These are phyloP conservation scores for Enteromius argenteus DNA, from an alignment of 2,797 vertebrate species.

Conservation along the genomic window DNA sequence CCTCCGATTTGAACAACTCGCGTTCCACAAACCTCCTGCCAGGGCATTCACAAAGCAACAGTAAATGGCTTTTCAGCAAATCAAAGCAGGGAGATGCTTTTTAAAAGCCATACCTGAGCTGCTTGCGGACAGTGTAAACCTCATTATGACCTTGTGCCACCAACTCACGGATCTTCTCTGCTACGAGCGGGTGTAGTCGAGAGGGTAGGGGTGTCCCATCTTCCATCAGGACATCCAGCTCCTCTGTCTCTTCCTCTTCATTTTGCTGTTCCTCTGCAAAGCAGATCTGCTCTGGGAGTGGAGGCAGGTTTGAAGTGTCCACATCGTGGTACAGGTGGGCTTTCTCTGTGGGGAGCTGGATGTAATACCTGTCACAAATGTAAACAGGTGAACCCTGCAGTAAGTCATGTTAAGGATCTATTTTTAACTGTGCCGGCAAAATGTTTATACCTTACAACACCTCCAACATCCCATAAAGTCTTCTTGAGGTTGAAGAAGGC, in stretches of 20 bases:
- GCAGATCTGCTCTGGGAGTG: conserved; percentile 74
- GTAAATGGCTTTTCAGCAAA: not conserved
- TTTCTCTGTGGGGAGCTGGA: conserved; percentile 84
- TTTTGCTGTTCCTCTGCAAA: conserved; percentile 75
- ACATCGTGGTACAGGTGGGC: conserved; percentile 87
- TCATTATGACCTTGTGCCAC: conserved; percentile 83
- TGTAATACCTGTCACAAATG: conserved; percentile 50
- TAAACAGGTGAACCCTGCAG: not conserved
- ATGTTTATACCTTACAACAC: conserved; percentile 79
- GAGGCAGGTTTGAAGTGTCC: conserved; percentile 75
- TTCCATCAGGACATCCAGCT: conserved; percentile 43
- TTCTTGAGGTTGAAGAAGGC: conserved; percentile 86
- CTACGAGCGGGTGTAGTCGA: conserved; percentile 86
- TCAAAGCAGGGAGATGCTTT: not conserved
- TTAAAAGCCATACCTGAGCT: conserved; percentile 62
- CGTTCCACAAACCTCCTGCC: conserved; percentile 76
- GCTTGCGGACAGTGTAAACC: conserved; percentile 87
- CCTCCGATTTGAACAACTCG: conserved; percentile 84
- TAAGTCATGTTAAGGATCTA: not conserved
- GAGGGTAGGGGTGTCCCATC: conserved; percentile 78
- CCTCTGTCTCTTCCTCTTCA: conserved; percentile 44
- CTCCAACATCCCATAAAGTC: conserved; percentile 81
- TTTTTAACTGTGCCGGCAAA: not conserved
- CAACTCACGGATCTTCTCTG: conserved; percentile 84
- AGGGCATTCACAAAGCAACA: not conserved